A percentile compares a stretch with the other conserved stretches of the same genome.
Evolutionary conservation across 1,140 invertebrate genomes (phyloP).

Genomic region (Agrypnia vestita): DNA sequence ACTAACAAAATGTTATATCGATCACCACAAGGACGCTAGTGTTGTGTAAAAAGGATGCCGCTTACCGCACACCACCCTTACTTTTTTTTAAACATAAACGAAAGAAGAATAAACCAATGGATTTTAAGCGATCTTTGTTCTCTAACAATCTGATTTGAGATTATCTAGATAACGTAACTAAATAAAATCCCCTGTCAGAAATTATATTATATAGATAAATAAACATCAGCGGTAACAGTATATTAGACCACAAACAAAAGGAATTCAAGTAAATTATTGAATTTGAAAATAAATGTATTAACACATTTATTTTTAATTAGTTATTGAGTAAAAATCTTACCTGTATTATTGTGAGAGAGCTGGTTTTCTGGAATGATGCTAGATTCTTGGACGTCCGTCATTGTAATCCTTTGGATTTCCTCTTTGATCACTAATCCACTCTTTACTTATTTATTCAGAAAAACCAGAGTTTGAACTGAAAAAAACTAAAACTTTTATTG

Average conservation of each 20-base stretch:
- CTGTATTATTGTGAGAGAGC: slow-evolving; percentile 24
- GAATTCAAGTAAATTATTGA: too few relatives aligned
- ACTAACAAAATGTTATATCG: not conserved
- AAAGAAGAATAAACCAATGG: not conserved
- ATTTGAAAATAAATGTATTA: not conserved
- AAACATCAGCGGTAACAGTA: not conserved
- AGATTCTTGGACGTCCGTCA: slow-evolving; percentile 21
- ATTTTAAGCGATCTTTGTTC: too few relatives aligned
- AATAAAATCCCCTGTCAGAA: not conserved
- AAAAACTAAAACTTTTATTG: not conserved
- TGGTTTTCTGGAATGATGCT: slow-evolving; percentile 21
- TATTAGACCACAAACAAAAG: not conserved
- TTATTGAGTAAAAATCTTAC: slow-evolving; percentile 1
- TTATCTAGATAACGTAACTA: too few relatives aligned
- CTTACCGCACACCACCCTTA: too few relatives aligned
- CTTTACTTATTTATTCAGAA: not conserved
- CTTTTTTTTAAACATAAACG: too few relatives aligned
- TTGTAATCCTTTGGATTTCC: slow-evolving; percentile 32
- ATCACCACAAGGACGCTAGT: too few relatives aligned
- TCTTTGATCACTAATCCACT: not conserved
- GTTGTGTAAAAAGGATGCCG: too few relatives aligned
- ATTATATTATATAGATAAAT: not conserved
- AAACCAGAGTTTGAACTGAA: not conserved
- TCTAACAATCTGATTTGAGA: too few relatives aligned
- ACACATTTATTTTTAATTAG: too few relatives aligned